Evolutionary conservation across 2,113 vertebrate species (phyloP), one percentile per base, ranked within the genome.

Genomic region (Triplophysa dalaica): DNA sequence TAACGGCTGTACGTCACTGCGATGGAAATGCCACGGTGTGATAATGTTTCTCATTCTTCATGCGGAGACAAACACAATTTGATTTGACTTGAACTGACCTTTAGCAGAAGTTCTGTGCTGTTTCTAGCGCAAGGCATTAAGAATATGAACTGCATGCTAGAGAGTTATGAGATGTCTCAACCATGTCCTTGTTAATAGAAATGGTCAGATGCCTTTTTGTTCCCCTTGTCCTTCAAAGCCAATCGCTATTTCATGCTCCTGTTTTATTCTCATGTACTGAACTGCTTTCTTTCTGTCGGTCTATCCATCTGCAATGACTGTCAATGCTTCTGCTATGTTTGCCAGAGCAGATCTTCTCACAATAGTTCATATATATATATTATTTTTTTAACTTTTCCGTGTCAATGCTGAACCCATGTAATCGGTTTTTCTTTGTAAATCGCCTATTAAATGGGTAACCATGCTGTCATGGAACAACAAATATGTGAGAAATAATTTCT

Each of bases 1-100:
- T 0, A 19, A 65, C 43, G 33, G 26, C 61, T 75, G 58, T 45
- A 19, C 72, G 65, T 77, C 62, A 54, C 29, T 56, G 29, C 22
- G 78, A 81, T 33, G 41, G n/a, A 73, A 81, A 78, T 77, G 56
- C 17, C 58, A 75, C 9, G 41, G 76, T 81, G 72, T 63, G 70
- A 78, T 81, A 19, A 81, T 66, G 74, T 65, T 77, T 29, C 61
- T 61, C n/a, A 38, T 62, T 70, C 45, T 72, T 80, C 29, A 73
- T 65, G 48, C 60, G 66, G 19, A 21, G 38, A 56, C 61, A 69
- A 48, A 56, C 61, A 65, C 48, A 14, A 66, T 41, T 67, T 56
- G 67, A 77, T 77, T 58, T 45, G 45, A 17, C 64, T 73, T 66
- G 33, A 78, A 60, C 77, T 70, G 60, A 78, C 67, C 69, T 78